Conservation (phyloP, 2,113 vertebrate genomes). For the Chlamydotis undulata region DNA sequence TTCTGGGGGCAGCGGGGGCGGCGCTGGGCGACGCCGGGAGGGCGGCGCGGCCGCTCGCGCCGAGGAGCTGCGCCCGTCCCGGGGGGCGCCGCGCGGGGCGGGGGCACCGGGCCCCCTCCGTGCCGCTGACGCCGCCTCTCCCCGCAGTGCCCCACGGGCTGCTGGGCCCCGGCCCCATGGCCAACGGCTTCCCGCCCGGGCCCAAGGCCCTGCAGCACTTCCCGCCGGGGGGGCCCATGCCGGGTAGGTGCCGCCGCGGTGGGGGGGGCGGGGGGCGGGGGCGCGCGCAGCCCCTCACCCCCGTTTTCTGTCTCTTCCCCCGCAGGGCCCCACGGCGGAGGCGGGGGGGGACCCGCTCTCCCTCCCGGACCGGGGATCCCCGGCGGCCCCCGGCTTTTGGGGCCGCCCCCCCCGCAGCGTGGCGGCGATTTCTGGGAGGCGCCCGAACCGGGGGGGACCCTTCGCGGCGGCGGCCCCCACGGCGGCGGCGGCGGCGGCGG, state of each 20-base stretch:
- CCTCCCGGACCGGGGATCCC: constrained; percentile 66
- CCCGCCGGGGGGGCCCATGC: constrained; percentile 83
- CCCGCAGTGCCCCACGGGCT: constrained; percentile 79
- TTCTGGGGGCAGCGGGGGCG: no score
- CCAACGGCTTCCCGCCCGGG: constrained; percentile 85
- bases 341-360: constrained; percentile 40
- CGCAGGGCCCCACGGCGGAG: constrained; percentile 67
- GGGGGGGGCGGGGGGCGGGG: no score
- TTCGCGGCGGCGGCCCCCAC: constrained; percentile 85
- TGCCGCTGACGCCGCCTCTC: no score
- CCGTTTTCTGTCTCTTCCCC: not conserved
- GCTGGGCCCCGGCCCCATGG: constrained; percentile 81
- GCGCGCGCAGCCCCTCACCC: not conserved
- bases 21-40: no score
- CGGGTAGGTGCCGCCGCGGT: constrained; percentile 6
- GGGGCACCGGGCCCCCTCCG: no score
- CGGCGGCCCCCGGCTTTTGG: constrained; percentile 86
- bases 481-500: constrained; percentile 53
- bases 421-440: constrained; percentile 87
- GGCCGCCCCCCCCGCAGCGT: constrained; percentile 84
- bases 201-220: constrained; percentile 86
- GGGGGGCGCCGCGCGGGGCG: no score
- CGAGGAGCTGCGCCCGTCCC: no score
- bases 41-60: no score
- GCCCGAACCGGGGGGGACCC: constrained; percentile 74